Evolutionary conservation across 2,797 vertebrate genomes (phyloP).

Genomic region (Phoebastria nigripes): DNA sequence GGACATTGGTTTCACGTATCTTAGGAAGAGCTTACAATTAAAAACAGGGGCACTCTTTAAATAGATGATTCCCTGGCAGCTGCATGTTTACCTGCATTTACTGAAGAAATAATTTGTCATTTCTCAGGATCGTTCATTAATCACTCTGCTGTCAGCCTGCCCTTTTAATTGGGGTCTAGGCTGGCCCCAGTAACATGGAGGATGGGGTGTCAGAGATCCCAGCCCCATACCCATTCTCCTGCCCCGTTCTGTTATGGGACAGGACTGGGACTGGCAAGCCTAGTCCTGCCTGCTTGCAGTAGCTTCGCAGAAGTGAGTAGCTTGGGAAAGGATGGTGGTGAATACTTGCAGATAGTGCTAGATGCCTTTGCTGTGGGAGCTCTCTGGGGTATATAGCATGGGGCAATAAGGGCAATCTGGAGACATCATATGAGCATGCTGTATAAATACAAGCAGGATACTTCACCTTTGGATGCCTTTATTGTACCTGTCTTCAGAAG

Average conservation of each 20-base stretch:
- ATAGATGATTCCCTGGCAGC: background rate
- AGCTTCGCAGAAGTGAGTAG: background rate
- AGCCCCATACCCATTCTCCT: background rate
- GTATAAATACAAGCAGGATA: background rate
- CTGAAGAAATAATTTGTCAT: background rate
- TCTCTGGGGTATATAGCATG: background rate
- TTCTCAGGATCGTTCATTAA: background rate
- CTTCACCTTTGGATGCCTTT: background rate
- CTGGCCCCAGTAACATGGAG: background rate
- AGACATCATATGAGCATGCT: background rate
- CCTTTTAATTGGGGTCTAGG: background rate
- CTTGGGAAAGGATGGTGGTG: background rate
- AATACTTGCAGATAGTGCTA: background rate
- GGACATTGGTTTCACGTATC: background rate
- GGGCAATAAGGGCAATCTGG: background rate
- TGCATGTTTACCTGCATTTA: background rate
- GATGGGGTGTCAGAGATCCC: background rate
- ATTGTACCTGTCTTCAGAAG: background rate
- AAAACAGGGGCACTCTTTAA: background rate
- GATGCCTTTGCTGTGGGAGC: background rate
- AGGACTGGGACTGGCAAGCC: background rate
- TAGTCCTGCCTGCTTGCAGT: background rate
- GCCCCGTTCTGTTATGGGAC: background rate
- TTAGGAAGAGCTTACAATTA: background rate
- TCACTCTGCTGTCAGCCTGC: background rate